These are phyloP conservation scores for Coregonus suidteri DNA, from an alignment of 2,797 vertebrate species.

Conservation along the genomic window DNA sequence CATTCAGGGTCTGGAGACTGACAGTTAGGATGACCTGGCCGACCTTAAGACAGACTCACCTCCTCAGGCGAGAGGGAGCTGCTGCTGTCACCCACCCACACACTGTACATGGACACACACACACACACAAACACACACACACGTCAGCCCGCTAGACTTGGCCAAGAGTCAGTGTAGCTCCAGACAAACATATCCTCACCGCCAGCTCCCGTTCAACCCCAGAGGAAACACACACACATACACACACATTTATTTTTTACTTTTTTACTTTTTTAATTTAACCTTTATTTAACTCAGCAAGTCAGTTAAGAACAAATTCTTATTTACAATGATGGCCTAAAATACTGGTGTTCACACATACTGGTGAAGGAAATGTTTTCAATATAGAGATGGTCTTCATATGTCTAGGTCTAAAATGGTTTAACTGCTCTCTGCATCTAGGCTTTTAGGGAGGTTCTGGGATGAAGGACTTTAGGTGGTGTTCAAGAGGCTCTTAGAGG, in stretches of 20 bases:
- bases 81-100: slow-evolving; percentile 17
- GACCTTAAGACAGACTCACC: slow-evolving; percentile 39
- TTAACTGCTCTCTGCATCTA: not conserved
- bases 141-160: not conserved
- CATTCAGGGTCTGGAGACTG: slow-evolving; percentile 29
- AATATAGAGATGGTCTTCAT: not conserved
- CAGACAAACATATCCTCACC: not conserved
- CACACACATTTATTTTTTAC: too few relatives aligned
- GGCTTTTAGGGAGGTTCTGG: too few relatives aligned
- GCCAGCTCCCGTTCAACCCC: not conserved
- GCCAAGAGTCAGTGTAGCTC: not conserved
- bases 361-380: not conserved
- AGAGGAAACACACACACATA: not conserved
- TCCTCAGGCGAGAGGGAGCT: slow-evolving; percentile 38
- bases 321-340: too few relatives aligned
- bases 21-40: slow-evolving; percentile 56
- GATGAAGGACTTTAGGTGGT: not conserved
- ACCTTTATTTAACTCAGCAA: too few relatives aligned
- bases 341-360: too few relatives aligned
- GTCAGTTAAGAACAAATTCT: too few relatives aligned
- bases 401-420: not conserved
- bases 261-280: too few relatives aligned
- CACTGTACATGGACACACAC: not conserved
- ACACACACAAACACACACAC: slow-evolving; percentile 4
- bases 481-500: not conserved